Evolutionary conservation across 2,797 vertebrate species (phyloP).

Genomic region (Taenioides sp.): DNA sequence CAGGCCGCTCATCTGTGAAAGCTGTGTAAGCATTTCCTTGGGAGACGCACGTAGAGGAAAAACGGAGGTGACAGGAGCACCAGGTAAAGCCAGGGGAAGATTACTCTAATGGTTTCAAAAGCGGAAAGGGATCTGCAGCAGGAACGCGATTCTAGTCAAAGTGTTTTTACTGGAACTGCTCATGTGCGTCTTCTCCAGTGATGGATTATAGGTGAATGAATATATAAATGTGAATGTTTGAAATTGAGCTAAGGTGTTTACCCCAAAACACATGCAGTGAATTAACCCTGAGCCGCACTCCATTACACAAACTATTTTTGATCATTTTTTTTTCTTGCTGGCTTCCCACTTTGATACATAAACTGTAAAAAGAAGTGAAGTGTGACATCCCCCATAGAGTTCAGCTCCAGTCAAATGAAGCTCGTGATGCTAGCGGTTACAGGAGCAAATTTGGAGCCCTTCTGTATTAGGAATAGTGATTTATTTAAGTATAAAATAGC

Average conservation of each 20-base stretch:
- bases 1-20: conserved; percentile 67
- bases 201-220: conserved; percentile 14
- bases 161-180: conserved; percentile 19
- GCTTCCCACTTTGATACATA: not conserved
- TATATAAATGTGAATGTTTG: conserved; percentile 31
- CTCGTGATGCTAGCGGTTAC: too few relatives aligned
- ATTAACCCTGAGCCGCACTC: conserved; percentile 38
- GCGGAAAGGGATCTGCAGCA: conserved; percentile 38
- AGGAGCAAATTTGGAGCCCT: too few relatives aligned
- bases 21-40: conserved; percentile 50
- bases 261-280: conserved; percentile 21
- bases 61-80: conserved; percentile 30
- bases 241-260: conserved; percentile 8
- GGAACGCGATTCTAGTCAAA: conserved; percentile 20
- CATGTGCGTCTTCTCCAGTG: conserved; percentile 15
- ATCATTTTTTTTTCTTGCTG: not conserved
- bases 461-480: too few relatives aligned
- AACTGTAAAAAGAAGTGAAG: too few relatives aligned
- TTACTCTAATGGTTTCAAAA: conserved; percentile 38
- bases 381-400: too few relatives aligned
- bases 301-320: conserved; percentile 38
- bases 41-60: conserved; percentile 41
- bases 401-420: too few relatives aligned
- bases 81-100: conserved; percentile 39
- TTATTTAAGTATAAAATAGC: too few relatives aligned